A percentile compares a stretch with the other conserved stretches of the same genome.
phyloP scores from a whole-genome alignment of 2,888 invertebrate species.

The Caenorhabditis wallacei region DNA sequence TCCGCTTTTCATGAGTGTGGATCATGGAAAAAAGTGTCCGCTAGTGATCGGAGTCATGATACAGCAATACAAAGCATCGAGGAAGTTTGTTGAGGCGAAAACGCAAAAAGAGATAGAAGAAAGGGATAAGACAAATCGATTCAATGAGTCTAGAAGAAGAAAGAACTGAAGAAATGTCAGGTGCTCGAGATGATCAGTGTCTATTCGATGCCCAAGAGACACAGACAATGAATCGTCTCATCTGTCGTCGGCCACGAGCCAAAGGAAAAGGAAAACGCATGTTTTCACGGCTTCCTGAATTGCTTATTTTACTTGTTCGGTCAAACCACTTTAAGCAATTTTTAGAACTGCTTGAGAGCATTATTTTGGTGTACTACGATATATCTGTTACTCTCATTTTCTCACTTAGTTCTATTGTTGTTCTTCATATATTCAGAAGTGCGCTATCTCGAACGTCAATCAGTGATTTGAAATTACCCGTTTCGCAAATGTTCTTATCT shows the following conservation, averaged over 20 bases:
- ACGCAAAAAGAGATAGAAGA: neutral
- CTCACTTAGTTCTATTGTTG: no score
- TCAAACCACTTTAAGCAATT: no score
- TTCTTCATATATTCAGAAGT: no score
- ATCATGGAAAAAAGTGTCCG: slow-evolving; percentile 24
- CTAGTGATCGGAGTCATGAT: neutral
- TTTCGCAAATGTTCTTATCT: no score
- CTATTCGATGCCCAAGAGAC: neutral
- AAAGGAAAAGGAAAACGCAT: neutral
- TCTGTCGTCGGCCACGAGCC: slow-evolving; percentile 41
- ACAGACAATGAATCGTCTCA: slow-evolving; percentile 35
- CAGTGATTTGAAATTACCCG: no score
- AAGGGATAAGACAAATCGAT: slow-evolving; percentile 18
- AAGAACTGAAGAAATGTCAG: slow-evolving; percentile 34
- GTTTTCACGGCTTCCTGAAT: slow-evolving; percentile 8
- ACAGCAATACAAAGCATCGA: neutral
- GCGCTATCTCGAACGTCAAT: no score
- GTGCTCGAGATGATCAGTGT: slow-evolving; percentile 12
- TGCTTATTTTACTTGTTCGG: neutral
- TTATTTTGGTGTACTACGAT: no score
- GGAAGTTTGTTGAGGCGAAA: neutral
- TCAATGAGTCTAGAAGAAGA: slow-evolving; percentile 16
- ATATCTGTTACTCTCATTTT: no score
- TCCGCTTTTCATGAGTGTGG: slow-evolving; percentile 29
- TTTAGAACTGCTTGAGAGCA: no score